A percentile compares a stretch with the other conserved stretches of the same genome.
phyloP scores from a whole-genome alignment of 2,797 vertebrate genomes.

The Ptychadena robeensis region DNA sequence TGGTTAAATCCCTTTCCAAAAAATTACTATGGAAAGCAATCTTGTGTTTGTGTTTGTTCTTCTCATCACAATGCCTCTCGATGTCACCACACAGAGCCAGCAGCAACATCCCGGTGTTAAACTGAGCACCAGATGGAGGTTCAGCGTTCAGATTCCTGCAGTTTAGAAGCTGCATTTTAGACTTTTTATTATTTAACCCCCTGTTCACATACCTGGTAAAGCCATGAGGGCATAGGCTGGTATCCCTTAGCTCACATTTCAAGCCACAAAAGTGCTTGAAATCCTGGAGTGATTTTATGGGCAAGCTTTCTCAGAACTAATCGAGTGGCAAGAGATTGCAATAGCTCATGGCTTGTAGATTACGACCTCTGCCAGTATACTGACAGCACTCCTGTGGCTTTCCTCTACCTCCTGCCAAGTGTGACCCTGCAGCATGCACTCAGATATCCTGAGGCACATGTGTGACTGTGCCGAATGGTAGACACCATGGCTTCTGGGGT shows the following conservation, averaged over 20 bases:
- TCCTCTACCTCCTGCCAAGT: neutral
- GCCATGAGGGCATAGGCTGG: neutral
- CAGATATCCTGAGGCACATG: neutral
- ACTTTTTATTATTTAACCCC: constrained; percentile 11
- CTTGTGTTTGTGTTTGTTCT: constrained; percentile 25
- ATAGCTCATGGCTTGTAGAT: neutral
- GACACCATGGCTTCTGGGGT: neutral
- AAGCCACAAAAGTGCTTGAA: neutral
- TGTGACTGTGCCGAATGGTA: neutral
- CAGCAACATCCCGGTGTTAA: constrained; percentile 3
- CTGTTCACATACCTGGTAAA: neutral
- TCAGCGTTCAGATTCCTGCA: constrained; percentile 8
- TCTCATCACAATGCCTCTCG: constrained; percentile 22
- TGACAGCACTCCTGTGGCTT: neutral
- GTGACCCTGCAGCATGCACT: neutral
- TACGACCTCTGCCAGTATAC: neutral
- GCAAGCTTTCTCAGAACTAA: neutral
- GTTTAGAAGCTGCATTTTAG: neutral
- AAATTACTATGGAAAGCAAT: neutral
- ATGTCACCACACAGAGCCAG: constrained; percentile 17
- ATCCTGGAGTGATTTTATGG: constrained; percentile 10
- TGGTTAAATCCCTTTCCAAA: neutral
- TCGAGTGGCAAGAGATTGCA: neutral
- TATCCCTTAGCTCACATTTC: neutral
- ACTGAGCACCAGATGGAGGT: constrained; percentile 36